phyloP scores from a whole-genome alignment of 2,113 vertebrate species.

The Phalacrocorax aristotelis region DNA sequence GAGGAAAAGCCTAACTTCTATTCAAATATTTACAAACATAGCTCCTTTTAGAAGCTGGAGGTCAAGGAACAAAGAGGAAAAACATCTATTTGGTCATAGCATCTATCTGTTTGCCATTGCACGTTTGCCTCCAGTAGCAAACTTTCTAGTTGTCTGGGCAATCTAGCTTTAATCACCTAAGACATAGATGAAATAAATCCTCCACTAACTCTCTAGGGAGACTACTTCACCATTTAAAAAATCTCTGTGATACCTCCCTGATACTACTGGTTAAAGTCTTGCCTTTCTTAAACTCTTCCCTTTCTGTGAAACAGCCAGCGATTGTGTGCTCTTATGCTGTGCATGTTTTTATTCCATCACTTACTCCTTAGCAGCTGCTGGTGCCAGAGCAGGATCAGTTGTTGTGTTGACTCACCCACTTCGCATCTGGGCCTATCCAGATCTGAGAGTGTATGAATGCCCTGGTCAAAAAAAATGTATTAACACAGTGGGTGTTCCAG shows the following conservation, averaged over 20 bases:
- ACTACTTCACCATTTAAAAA: background rate
- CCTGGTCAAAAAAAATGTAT: background rate
- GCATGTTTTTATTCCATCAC: background rate
- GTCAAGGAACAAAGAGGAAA: background rate
- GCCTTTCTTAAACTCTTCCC: background rate
- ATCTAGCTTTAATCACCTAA: background rate
- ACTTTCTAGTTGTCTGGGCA: background rate
- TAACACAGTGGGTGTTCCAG: background rate
- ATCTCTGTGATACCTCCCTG: background rate
- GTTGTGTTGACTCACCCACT: background rate
- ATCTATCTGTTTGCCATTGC: background rate
- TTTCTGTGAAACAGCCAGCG: background rate
- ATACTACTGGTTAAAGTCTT: background rate
- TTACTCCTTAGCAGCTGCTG: background rate
- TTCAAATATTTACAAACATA: background rate
- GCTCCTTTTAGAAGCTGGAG: background rate
- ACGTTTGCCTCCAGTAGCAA: background rate
- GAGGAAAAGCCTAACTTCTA: background rate
- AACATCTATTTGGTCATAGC: background rate
- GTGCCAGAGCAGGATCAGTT: background rate
- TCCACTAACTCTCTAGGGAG: background rate
- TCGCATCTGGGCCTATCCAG: background rate
- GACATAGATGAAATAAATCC: background rate
- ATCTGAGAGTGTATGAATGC: background rate
- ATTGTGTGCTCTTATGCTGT: background rate